Conservation (phyloP, 2,888 invertebrate species). For the Timema cristinae region DNA sequence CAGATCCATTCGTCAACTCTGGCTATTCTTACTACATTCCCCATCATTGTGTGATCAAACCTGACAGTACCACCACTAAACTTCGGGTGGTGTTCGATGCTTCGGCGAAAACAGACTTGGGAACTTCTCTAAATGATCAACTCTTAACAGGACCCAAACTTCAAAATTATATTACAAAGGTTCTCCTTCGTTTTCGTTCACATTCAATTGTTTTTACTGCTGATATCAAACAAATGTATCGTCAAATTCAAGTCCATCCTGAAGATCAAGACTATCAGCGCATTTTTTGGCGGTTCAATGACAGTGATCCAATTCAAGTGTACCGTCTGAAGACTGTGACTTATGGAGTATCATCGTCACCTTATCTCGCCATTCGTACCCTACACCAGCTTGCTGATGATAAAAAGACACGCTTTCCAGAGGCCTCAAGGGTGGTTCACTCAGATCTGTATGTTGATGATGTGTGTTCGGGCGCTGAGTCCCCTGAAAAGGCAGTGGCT, state of each 20-base stretch:
- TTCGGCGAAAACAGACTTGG: neutral
- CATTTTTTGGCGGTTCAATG: neutral
- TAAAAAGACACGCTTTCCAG: too few species aligned
- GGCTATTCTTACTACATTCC: neutral
- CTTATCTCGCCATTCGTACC: too few species aligned
- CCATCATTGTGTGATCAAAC: neutral
- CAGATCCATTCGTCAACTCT: neutral
- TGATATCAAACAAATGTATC: neutral
- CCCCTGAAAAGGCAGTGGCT: too few species aligned
- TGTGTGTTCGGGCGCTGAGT: too few species aligned
- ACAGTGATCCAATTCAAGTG: too few species aligned
- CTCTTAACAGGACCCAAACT: neutral
- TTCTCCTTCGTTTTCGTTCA: neutral
- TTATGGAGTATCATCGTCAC: too few species aligned
- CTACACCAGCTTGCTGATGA: too few species aligned
- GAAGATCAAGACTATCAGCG: neutral
- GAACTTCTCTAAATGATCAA: neutral
- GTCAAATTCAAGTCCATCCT: neutral
- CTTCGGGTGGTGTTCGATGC: slow-evolving; percentile 6
- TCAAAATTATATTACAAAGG: neutral
- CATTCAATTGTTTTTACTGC: slow-evolving; percentile 1
- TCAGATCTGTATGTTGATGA: too few species aligned
- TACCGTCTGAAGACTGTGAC: too few species aligned
- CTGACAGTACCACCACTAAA: neutral
- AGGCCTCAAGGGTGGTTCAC: too few species aligned